Evolutionary conservation across 2,113 vertebrate genomes (phyloP).

Genomic region (Copsychus sechellarum): DNA sequence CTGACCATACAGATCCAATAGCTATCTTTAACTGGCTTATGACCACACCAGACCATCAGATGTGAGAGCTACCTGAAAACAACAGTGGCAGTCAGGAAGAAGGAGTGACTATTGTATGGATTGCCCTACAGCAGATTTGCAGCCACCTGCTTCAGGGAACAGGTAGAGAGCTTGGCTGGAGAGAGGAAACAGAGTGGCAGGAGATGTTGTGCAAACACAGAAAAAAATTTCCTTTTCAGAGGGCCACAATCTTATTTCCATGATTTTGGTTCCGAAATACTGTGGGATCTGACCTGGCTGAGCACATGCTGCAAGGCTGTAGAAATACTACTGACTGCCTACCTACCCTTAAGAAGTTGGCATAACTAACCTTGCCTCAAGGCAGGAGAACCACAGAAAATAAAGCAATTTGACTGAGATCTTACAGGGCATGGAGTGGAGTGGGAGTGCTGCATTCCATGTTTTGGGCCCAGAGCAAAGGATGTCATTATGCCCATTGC

Average conservation of each 20-base stretch:
- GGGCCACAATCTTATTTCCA: background rate
- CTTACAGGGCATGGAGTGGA: background rate
- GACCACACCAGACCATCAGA: background rate
- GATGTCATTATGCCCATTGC: background rate
- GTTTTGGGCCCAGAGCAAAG: background rate
- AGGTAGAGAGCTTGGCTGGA: background rate
- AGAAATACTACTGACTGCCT: background rate
- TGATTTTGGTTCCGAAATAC: background rate
- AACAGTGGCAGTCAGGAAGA: background rate
- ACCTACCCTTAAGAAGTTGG: background rate
- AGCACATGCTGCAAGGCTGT: background rate
- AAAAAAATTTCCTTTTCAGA: background rate
- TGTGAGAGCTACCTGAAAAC: background rate
- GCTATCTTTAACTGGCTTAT: background rate
- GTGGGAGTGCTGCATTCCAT: background rate
- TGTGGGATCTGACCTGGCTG: background rate
- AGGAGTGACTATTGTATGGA: accelerated
- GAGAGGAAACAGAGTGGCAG: background rate
- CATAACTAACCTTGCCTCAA: background rate
- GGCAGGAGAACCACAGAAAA: background rate
- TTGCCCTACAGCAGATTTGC: accelerated
- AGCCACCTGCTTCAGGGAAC: background rate
- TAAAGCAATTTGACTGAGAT: background rate
- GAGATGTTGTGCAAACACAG: background rate
- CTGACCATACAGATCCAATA: background rate